Evolutionary conservation across 2,888 invertebrate genomes (phyloP).

Genomic region (Stictocephala bisonia): DNA sequence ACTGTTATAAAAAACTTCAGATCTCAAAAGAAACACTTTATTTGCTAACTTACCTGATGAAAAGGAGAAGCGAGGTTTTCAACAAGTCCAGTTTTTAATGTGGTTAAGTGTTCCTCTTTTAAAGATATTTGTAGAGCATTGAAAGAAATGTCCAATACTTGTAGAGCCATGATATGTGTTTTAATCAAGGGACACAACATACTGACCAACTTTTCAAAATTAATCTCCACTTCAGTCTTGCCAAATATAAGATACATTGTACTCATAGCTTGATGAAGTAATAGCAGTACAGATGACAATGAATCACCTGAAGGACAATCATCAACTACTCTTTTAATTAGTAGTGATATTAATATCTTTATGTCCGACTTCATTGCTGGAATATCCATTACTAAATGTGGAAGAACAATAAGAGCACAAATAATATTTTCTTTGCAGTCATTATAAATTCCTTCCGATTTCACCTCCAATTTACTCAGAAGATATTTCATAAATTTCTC

Average conservation of each 20-base stretch:
- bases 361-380: not conserved
- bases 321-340: not conserved
- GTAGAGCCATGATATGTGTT: conserved; percentile 67
- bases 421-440: conserved; percentile 1
- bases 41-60: conserved; percentile 70
- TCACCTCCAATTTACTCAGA: not conserved
- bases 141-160: conserved; percentile 69
- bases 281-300: not conserved
- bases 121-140: conserved; percentile 64
- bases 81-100: conserved; percentile 66
- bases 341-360: not conserved
- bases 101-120: conserved; percentile 63
- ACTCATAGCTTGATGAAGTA: conserved; percentile 9
- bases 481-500: not conserved
- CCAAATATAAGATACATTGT: not conserved
- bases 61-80: conserved; percentile 76
- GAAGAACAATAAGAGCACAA: conserved; percentile 2
- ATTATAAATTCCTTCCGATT: not conserved
- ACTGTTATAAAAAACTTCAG: too few relatives aligned
- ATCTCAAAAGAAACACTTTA: conserved; percentile 34
- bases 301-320: not conserved
- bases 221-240: not conserved
- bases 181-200: conserved; percentile 57
- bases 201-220: not conserved
- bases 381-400: not conserved